Evolutionary conservation across 2,888 invertebrate species (phyloP).

Genomic region (Ochropleura plecta): DNA sequence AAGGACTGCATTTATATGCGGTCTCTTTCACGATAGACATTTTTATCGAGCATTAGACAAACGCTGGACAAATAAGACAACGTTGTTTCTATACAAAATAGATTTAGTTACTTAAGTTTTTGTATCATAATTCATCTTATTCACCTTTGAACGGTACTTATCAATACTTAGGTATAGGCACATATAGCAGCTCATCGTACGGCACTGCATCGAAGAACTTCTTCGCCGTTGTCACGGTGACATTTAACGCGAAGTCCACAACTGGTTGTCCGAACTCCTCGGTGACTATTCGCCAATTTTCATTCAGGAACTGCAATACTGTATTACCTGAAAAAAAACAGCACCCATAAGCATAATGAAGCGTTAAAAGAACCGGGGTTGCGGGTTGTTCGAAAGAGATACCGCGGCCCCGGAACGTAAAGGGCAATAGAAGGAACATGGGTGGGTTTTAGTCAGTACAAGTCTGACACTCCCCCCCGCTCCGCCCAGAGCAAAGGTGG

Average conservation of each 20-base stretch:
- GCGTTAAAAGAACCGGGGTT: neutral
- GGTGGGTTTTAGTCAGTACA: too few species aligned
- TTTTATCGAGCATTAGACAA: neutral
- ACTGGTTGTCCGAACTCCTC: conserved; percentile 88
- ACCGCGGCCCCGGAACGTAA: too few species aligned
- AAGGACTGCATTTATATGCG: neutral
- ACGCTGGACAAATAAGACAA: neutral
- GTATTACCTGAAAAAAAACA: conserved; percentile 82
- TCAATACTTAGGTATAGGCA: conserved; percentile 86
- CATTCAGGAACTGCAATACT: conserved; percentile 85
- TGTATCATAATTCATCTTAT: conserved; percentile 14
- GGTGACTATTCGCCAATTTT: conserved; percentile 87
- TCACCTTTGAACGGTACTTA: conserved; percentile 31
- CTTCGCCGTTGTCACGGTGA: conserved; percentile 84
- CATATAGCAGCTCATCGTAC: conserved; percentile 84
- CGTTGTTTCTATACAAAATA: neutral
- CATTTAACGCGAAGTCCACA: conserved; percentile 86
- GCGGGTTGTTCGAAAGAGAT: too few species aligned
- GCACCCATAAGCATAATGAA: conserved; percentile 20
- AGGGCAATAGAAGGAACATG: too few species aligned
- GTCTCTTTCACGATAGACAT: neutral
- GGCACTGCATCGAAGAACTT: conserved; percentile 87
- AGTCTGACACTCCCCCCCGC: too few species aligned
- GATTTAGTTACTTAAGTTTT: conserved; percentile 6
- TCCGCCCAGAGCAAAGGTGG: too few species aligned